Evolutionary conservation across 92 coral and sea anemone genomes (phyloP), one percentile per base, ranked within the genome.

Genomic region (Porites lobata): DNA sequence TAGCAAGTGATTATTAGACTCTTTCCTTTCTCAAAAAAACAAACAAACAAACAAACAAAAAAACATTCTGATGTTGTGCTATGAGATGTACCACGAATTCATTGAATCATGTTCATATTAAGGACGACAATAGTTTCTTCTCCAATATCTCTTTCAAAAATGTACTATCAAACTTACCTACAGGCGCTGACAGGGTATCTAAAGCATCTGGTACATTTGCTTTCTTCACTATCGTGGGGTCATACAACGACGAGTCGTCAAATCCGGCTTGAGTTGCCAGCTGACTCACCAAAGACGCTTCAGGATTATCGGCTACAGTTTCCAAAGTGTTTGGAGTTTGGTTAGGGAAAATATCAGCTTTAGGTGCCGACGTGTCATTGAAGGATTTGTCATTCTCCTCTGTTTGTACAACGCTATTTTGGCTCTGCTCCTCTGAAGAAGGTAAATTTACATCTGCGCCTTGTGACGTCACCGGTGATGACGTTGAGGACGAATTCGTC

Each of bases 221-320:
- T 78, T 95, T 95, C 98, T 95, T 95, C 92, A 95, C 98, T 78
- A 94, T 91, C 67, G 96, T 93, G 88, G 98, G 91, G 94, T 95
- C 98, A 78, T 95, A 95, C 89, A 95, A 69, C 80, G 86, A 54
- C 61, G 83, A 85, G 78, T 94, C 96, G 81, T 88, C 92, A 70
- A 93, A 93, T 56, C 76, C 86, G 11, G 76, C 58, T 13, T 54
- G 59, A 9, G 59, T 54, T 6, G 59, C 59, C 59, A 54, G 87
- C 59, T 83, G 87, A 14, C 73, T 78, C 9, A 83, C 79, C n/a
- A 85, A 51, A 11, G 73, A 76, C 17, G 89, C 89, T 32, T 56
- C 76, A 6, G 84, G 58, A 53, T 68, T 66, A 29, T 82, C 95
- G 29, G 91, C 77, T 58, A 93, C 77, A 20, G 89, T 85, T 77